A percentile compares a stretch with the other conserved stretches of the same genome.
These are phyloP conservation scores for Pachyseris speciosa DNA, from an alignment of 64 coral and sea anemone species.

Conservation along the genomic window DNA sequence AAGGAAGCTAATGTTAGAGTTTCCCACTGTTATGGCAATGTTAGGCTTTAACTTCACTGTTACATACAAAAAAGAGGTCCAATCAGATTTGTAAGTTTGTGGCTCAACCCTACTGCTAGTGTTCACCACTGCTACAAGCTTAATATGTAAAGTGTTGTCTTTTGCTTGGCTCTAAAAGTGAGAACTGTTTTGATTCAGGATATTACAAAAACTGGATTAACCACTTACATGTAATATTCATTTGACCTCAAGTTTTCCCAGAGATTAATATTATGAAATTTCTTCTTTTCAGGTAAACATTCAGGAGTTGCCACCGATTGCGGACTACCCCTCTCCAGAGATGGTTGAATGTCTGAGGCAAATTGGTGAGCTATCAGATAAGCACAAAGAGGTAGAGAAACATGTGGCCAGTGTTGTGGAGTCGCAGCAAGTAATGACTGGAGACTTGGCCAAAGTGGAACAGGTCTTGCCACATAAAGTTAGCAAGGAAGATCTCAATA, in stretches of 20 bases:
- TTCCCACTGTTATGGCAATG: too few relatives aligned
- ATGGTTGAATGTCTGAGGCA: slow-evolving; percentile 83
- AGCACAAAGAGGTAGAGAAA: slow-evolving; percentile 69
- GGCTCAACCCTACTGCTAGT: too few relatives aligned
- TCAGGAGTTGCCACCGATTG: background rate
- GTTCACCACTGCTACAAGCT: too few relatives aligned
- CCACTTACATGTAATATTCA: too few relatives aligned
- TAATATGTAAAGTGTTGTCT: too few relatives aligned
- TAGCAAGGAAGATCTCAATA: slow-evolving; percentile 54
- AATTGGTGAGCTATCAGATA: slow-evolving; percentile 78
- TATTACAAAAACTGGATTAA: too few relatives aligned
- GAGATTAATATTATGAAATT: background rate
- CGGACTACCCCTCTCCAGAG: slow-evolving; percentile 69
- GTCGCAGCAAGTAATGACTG: slow-evolving; percentile 35
- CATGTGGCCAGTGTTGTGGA: slow-evolving; percentile 52
- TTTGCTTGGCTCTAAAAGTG: too few relatives aligned
- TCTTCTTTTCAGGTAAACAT: background rate
- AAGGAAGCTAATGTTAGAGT: too few relatives aligned
- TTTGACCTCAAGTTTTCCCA: background rate
- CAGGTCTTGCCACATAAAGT: slow-evolving; percentile 63
- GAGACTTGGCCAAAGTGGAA: slow-evolving; percentile 47
- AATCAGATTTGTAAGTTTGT: too few relatives aligned
- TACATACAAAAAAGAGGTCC: too few relatives aligned
- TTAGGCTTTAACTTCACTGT: too few relatives aligned
- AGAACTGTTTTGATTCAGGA: too few relatives aligned